Evolutionary conservation across 2,797 vertebrate genomes (phyloP).

Genomic region (Paedocypris micromegethes): DNA sequence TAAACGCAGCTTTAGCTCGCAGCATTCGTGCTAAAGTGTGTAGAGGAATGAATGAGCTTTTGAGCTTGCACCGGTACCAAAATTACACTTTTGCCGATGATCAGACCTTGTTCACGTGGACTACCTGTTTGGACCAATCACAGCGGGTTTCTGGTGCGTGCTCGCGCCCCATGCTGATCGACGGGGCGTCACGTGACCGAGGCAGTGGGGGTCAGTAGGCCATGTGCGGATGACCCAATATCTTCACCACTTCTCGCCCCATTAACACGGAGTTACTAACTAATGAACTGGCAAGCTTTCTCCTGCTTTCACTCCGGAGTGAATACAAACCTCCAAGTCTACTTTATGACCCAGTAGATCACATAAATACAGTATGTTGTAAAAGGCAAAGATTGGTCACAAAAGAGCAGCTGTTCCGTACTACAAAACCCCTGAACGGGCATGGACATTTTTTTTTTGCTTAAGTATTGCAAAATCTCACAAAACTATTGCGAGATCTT

Average conservation of each 20-base stretch:
- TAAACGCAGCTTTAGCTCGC: not conserved
- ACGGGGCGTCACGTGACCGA: constrained; percentile 29
- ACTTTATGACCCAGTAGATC: not conserved
- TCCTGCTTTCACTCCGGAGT: not conserved
- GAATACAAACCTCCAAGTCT: too few species aligned
- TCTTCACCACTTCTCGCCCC: constrained; percentile 2
- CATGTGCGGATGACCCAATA: constrained; percentile 13
- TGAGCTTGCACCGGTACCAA: not conserved
- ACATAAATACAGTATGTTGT: too few species aligned
- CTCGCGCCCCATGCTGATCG: not conserved
- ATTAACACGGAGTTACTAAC: not conserved
- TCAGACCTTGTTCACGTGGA: constrained; percentile 49
- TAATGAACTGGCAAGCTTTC: not conserved
- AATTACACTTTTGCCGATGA: constrained; percentile 11
- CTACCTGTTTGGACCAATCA: constrained; percentile 41
- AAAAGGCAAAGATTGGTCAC: too few species aligned
- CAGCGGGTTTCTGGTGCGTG: constrained; percentile 7
- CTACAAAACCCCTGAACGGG: too few species aligned
- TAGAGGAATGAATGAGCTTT: not conserved
- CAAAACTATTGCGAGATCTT: too few species aligned
- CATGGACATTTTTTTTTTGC: too few species aligned
- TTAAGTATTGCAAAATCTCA: too few species aligned
- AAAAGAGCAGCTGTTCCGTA: too few species aligned
- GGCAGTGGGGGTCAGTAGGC: constrained; percentile 23
- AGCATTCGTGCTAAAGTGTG: not conserved